phyloP scores from a whole-genome alignment of 2,797 vertebrate genomes.

The Crenichthys baileyi region DNA sequence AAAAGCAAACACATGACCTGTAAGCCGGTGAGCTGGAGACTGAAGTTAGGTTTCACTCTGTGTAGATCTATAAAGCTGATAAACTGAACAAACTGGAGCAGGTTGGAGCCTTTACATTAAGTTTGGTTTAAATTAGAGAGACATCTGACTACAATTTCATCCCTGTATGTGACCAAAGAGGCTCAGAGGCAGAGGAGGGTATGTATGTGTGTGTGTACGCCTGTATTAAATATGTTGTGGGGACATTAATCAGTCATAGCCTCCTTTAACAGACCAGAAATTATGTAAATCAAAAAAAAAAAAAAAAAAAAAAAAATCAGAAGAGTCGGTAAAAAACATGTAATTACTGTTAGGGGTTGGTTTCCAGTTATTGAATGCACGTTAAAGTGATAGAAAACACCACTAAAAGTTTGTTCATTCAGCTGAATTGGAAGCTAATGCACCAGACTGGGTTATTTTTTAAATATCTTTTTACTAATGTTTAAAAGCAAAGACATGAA shows the following conservation, averaged over 20 bases:
- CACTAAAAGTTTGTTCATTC: background rate
- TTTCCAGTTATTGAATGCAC: background rate
- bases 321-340: background rate
- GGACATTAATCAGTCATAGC: background rate
- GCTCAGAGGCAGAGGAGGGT: constrained; percentile 73
- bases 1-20: constrained; percentile 62
- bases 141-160: constrained; percentile 86
- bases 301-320: background rate
- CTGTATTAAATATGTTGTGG: background rate
- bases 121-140: constrained; percentile 84
- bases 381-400: background rate
- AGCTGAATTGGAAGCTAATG: background rate
- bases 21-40: constrained; percentile 71
- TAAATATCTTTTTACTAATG: background rate
- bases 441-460: background rate
- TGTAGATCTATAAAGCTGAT: constrained; percentile 88
- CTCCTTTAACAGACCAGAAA: constrained; percentile 4
- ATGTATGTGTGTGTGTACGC: constrained; percentile 17
- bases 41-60: constrained; percentile 77
- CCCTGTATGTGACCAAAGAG: constrained; percentile 58
- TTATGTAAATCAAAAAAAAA: background rate
- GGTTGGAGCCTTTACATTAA: constrained; percentile 71
- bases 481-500: background rate
- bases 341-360: background rate
- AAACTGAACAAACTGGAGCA: constrained; percentile 81